Conservation (phyloP, 2,113 vertebrate species). For the Lagopus muta region DNA sequence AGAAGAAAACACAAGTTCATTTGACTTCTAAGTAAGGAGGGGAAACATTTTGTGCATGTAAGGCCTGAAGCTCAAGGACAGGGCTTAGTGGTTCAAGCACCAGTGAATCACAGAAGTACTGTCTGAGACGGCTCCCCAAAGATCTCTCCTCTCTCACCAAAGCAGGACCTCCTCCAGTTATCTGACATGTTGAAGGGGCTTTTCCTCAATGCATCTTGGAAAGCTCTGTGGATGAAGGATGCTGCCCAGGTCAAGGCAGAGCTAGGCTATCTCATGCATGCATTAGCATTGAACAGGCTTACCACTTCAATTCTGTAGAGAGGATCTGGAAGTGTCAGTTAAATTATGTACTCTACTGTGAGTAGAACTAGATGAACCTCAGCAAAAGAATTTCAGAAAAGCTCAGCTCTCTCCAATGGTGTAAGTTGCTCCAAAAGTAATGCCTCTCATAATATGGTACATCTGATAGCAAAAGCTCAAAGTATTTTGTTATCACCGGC, state of each 20-base stretch:
- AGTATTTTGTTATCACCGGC: background rate
- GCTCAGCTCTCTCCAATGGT: background rate
- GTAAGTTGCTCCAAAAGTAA: too few relatives aligned
- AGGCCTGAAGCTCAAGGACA: background rate
- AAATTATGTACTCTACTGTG: too few relatives aligned
- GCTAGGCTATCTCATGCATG: background rate
- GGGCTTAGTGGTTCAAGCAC: background rate
- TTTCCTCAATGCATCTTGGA: background rate
- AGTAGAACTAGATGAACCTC: too few relatives aligned
- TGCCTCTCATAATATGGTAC: background rate
- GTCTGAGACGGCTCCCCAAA: background rate
- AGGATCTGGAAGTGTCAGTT: too few relatives aligned
- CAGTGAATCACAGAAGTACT: background rate
- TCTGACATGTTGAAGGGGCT: background rate
- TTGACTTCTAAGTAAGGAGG: background rate
- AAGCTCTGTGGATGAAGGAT: background rate
- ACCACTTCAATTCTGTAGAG: background rate
- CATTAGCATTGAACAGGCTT: fast-evolving
- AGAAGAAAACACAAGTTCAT: background rate
- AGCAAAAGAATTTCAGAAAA: background rate
- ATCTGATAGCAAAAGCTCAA: background rate
- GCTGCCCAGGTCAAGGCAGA: background rate
- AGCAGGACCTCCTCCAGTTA: background rate
- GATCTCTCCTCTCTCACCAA: background rate
- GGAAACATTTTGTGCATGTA: background rate